Conservation (phyloP, 2,113 vertebrate species). For the Machaerirhynchus nigripectus region DNA sequence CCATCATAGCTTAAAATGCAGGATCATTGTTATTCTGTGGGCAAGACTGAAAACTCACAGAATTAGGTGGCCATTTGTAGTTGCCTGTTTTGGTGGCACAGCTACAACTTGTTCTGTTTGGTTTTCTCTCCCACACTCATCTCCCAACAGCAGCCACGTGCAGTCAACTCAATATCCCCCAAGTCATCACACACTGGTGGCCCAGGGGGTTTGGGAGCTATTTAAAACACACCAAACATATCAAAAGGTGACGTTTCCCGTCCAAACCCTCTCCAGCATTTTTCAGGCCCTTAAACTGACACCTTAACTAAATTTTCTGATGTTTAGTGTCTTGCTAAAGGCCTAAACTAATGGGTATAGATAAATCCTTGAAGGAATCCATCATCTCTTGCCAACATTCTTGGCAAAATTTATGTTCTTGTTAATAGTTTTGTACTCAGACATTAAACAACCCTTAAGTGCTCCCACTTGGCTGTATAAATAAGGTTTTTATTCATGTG, state of each 20-base stretch:
- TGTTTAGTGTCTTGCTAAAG: neutral
- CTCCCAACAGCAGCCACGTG: neutral
- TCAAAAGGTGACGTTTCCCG: neutral
- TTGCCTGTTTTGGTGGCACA: neutral
- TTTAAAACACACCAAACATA: neutral
- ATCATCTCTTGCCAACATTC: neutral
- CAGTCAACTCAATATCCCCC: neutral
- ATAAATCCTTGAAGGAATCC: constrained; percentile 6
- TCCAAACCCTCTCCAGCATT: neutral
- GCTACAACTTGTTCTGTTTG: neutral
- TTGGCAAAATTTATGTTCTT: neutral
- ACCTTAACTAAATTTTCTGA: neutral
- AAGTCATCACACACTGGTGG: neutral
- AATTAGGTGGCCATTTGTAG: neutral
- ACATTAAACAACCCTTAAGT: neutral
- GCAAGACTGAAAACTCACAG: neutral
- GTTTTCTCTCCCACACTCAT: neutral
- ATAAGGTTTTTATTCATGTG: neutral
- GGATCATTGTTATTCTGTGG: neutral
- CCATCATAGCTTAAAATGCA: neutral
- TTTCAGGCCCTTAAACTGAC: neutral
- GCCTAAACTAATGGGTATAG: neutral
- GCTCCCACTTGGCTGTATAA: neutral
- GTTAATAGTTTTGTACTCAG: neutral
- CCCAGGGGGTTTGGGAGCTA: neutral